Conservation (phyloP, 1,140 invertebrate species). For the Trichogramma pretiosum region DNA sequence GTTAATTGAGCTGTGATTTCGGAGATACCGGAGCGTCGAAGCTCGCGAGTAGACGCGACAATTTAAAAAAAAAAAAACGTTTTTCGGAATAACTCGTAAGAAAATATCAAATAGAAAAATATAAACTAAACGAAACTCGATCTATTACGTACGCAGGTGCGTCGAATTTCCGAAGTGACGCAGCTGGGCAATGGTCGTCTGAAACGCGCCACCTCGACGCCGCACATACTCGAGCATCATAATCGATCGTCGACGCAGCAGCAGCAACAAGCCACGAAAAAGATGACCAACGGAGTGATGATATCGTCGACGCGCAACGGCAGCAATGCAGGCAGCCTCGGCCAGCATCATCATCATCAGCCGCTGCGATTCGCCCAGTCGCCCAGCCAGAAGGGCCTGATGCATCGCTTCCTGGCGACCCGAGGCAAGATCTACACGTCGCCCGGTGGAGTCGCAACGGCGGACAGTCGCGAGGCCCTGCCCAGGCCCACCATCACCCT, state of each 20-base stretch:
- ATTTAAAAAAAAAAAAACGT: neutral
- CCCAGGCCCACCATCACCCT: constrained; percentile 33
- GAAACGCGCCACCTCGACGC: constrained; percentile 52
- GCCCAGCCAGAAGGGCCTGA: constrained; percentile 59
- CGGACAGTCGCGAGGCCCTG: no score
- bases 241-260: constrained; percentile 29
- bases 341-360: no score
- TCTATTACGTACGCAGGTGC: constrained; percentile 40
- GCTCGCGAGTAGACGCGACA: neutral
- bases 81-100: constrained; percentile 5
- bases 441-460: constrained; percentile 17
- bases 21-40: neutral
- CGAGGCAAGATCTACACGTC: constrained; percentile 53
- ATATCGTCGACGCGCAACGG: constrained; percentile 31
- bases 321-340: no score
- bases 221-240: constrained; percentile 42
- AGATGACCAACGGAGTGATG: constrained; percentile 36
- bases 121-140: constrained; percentile 36
- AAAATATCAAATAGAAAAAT: constrained; percentile 3
- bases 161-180: constrained; percentile 41
- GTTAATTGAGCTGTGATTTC: no score
- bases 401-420: constrained; percentile 68
- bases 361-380: constrained; percentile 51
- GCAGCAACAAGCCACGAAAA: no score
- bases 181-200: constrained; percentile 38